Percentiles rank a stretch among this genome's conserved stretches.
Evolutionary conservation across 2,888 invertebrate species (phyloP).

Genomic region (Aphelenchoides bicaudatus): DNA sequence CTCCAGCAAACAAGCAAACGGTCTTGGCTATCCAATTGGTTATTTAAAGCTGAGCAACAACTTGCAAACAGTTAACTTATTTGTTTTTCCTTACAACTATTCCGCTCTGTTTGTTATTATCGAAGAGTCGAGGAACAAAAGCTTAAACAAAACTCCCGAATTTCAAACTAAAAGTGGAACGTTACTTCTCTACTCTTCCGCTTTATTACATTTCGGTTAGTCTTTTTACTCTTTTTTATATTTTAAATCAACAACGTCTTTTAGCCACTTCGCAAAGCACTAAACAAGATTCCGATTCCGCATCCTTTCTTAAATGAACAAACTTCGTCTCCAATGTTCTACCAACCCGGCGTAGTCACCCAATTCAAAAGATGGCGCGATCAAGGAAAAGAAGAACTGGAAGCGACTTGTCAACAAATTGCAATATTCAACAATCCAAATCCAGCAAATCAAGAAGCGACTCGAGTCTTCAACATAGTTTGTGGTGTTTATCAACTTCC

Average conservation of each 20-base stretch:
- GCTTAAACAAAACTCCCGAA: not conserved
- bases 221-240: conserved; percentile 11
- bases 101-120: conserved; percentile 84
- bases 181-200: conserved; percentile 91
- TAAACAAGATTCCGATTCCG: conserved; percentile 85
- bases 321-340: conserved; percentile 69
- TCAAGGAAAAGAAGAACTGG: conserved; percentile 18
- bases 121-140: conserved; percentile 59
- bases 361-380: not conserved
- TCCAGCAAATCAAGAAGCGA: not conserved
- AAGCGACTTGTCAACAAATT: conserved; percentile 20
- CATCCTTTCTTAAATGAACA: conserved; percentile 80
- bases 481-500: not conserved
- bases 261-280: conserved; percentile 81
- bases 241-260: conserved; percentile 33
- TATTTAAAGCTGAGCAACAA: conserved; percentile 93
- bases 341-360: conserved; percentile 68
- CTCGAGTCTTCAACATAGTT: not conserved
- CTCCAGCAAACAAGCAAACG: conserved; percentile 71
- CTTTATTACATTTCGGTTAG: conserved; percentile 80
- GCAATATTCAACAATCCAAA: conserved; percentile 15
- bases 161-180: conserved; percentile 77
- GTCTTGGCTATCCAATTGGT: conserved; percentile 88
- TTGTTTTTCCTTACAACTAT: conserved; percentile 98
- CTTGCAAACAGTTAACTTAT: conserved; percentile 86